Percentiles rank a stretch among this genome's conserved stretches.
phyloP scores from a whole-genome alignment of 2,888 invertebrate species.

The Phyllotreta striolata region DNA sequence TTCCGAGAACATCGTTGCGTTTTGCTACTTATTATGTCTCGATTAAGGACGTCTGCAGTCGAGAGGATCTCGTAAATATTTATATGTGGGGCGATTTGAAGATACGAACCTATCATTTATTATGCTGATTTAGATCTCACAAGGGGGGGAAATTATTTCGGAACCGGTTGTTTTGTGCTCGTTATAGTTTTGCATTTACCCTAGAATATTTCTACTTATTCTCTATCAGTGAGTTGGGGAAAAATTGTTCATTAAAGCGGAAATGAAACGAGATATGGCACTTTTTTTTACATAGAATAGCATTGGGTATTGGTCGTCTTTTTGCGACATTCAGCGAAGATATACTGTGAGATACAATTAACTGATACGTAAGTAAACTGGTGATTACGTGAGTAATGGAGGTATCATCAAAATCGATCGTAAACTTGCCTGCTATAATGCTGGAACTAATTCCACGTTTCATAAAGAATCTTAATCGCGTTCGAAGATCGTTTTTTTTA shows the following conservation, averaged over 20 bases:
- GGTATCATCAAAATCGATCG: conserved; percentile 34
- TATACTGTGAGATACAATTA: conserved; percentile 35
- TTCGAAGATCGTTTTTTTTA: conserved; percentile 26
- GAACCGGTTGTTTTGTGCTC: too few species aligned
- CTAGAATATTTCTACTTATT: too few species aligned
- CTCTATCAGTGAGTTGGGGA: too few species aligned
- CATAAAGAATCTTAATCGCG: conserved; percentile 32
- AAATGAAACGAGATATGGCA: background rate
- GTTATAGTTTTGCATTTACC: too few species aligned
- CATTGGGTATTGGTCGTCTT: too few species aligned
- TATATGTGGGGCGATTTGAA: too few species aligned
- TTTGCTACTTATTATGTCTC: conserved; percentile 31
- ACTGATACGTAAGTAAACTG: conserved; percentile 33
- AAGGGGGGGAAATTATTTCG: too few species aligned
- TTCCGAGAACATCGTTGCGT: conserved; percentile 27
- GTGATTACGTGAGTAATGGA: conserved; percentile 34
- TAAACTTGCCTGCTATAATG: conserved; percentile 26
- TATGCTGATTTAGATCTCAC: too few species aligned
- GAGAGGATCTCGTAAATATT: too few species aligned
- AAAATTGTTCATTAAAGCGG: background rate
- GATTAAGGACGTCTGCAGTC: conserved; percentile 22
- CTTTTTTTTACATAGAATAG: background rate
- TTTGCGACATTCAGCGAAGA: conserved; percentile 25
- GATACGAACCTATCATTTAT: too few species aligned
- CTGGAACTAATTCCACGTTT: conserved; percentile 31